phyloP scores from a whole-genome alignment of 2,888 invertebrate genomes.

The Blastobasis adustella region DNA sequence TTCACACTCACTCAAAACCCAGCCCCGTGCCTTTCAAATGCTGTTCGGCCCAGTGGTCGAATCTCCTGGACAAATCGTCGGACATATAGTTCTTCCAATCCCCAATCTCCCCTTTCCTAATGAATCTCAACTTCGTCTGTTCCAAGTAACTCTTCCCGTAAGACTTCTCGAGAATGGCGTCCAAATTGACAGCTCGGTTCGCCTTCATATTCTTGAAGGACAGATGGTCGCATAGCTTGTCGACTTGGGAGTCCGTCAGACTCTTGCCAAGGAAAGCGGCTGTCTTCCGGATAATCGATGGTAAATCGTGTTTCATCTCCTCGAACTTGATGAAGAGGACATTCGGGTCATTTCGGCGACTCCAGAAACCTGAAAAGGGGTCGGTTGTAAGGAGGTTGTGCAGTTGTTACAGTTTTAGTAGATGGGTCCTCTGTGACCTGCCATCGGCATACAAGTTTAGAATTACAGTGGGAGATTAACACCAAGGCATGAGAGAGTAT shows the following conservation, averaged over 20 bases:
- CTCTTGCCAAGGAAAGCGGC: constrained; percentile 82
- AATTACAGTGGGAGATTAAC: no score
- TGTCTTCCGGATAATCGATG: constrained; percentile 78
- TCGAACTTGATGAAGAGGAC: constrained; percentile 87
- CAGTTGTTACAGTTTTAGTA: no score
- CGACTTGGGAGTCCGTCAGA: constrained; percentile 79
- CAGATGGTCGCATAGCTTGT: constrained; percentile 81
- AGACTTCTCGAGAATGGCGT: constrained; percentile 74
- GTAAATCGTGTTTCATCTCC: constrained; percentile 85
- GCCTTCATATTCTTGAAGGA: constrained; percentile 88
- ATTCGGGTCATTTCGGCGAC: constrained; percentile 79
- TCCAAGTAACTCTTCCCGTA: constrained; percentile 61
- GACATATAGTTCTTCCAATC: constrained; percentile 88
- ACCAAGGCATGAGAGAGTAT: no score
- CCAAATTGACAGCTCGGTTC: constrained; percentile 86
- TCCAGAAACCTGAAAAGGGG: constrained; percentile 77
- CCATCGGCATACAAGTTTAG: no score
- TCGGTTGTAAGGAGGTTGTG: background rate
- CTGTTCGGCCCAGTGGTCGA: constrained; percentile 81
- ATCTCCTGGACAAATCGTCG: constrained; percentile 79
- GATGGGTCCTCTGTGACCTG: no score
- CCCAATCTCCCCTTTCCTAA: constrained; percentile 85
- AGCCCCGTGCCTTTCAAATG: constrained; percentile 78
- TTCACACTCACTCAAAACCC: constrained; percentile 62
- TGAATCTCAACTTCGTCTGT: constrained; percentile 76